Conservation (phyloP, 1,140 invertebrate species). For the Sinella curviseta region DNA sequence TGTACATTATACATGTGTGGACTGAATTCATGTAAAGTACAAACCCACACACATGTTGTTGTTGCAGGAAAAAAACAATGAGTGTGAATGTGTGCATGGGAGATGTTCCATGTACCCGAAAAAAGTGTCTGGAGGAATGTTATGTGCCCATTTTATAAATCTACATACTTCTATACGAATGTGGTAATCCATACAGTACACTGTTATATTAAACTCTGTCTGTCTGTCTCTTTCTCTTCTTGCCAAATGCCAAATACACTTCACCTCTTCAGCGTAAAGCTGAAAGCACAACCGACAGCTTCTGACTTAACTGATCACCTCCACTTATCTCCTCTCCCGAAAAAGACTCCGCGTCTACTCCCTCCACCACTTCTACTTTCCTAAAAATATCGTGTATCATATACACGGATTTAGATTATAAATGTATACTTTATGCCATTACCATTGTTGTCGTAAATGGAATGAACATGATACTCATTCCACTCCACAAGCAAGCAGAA, state of each 20-base stretch:
- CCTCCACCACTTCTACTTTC: no score
- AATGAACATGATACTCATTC: conserved; percentile 1
- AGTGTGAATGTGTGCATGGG: background rate
- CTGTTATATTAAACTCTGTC: no score
- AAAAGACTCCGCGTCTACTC: no score
- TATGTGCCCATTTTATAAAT: background rate
- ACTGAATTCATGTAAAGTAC: background rate
- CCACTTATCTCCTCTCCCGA: conserved; percentile 4
- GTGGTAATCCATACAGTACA: no score
- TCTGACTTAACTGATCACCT: conserved; percentile 18
- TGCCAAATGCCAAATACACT: background rate
- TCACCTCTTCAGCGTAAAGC: background rate
- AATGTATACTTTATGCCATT: background rate
- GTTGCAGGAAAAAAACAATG: background rate
- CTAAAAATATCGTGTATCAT: no score
- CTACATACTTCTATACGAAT: background rate
- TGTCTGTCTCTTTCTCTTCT: no score
- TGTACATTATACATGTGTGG: background rate
- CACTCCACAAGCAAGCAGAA: no score
- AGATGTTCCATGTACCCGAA: background rate
- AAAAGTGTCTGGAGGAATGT: background rate
- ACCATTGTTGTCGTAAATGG: background rate
- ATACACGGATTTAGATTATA: no score
- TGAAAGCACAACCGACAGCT: conserved; percentile 2
- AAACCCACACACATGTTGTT: background rate